A percentile compares a stretch with the other conserved stretches of the same genome.
These are phyloP conservation scores for Zaprionus tsacasi DNA, from an alignment of 1,140 invertebrate genomes.

Conservation along the genomic window DNA sequence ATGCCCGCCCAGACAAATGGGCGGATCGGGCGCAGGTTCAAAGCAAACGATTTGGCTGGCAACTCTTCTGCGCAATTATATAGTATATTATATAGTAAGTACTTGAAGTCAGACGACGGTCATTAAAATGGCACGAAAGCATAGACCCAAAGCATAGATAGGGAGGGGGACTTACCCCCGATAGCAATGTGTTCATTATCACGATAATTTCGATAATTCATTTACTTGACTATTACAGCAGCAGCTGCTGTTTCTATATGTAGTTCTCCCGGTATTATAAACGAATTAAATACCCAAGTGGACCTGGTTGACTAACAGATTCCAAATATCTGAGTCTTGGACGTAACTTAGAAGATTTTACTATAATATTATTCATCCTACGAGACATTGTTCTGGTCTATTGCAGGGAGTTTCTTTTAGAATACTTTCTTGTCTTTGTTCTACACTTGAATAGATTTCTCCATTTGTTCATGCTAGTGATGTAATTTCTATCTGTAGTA, in stretches of 20 bases:
- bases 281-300: background rate
- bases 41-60: conserved; percentile 1
- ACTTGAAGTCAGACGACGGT: conserved; percentile 13
- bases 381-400: background rate
- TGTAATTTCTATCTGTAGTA: background rate
- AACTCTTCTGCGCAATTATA: background rate
- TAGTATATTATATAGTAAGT: conserved; percentile 11
- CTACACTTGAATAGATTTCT: background rate
- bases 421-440: background rate
- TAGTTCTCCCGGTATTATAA: background rate
- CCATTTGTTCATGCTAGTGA: background rate
- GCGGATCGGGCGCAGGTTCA: background rate
- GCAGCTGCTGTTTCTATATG: background rate
- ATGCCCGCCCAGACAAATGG: conserved; percentile 15
- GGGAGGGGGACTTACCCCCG: background rate
- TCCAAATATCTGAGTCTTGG: background rate
- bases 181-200: background rate
- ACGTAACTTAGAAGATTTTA: background rate
- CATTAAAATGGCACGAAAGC: conserved; percentile 16
- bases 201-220: conserved; percentile 5
- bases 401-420: background rate
- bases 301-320: no score
- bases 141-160: background rate
- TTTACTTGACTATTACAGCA: background rate
- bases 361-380: background rate